Percentiles rank a stretch among this genome's conserved stretches.
Evolutionary conservation across 2,113 vertebrate genomes (phyloP).

Genomic region (Scomber scombrus): DNA sequence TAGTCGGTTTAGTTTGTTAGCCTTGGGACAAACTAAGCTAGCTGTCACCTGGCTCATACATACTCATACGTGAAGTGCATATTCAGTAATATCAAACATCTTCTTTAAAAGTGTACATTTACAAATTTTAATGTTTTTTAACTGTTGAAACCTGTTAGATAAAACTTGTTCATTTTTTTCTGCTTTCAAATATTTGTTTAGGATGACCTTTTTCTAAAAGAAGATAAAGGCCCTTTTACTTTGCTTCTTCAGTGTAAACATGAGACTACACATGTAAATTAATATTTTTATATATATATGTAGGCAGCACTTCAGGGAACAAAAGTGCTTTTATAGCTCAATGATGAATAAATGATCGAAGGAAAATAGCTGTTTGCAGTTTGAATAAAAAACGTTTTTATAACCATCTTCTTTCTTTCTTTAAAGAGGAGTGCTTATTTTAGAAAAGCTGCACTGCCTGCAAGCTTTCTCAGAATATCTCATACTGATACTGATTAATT

Average conservation of each 20-base stretch:
- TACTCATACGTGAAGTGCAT: neutral
- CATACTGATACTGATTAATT: slow-evolving; percentile 62
- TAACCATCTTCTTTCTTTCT: slow-evolving; percentile 12
- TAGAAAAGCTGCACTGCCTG: accelerated
- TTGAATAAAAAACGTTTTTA: slow-evolving; percentile 28
- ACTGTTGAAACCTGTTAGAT: no score
- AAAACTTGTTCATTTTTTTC: neutral
- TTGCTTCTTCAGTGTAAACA: neutral
- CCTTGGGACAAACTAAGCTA: neutral
- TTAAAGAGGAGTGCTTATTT: neutral
- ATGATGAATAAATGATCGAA: neutral
- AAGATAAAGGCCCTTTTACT: no score
- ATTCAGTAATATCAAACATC: no score
- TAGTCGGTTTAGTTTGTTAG: neutral
- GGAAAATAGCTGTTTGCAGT: neutral
- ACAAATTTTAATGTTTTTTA: neutral
- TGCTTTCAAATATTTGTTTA: neutral
- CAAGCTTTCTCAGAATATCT: slow-evolving; percentile 47
- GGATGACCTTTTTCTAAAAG: neutral
- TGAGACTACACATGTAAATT: neutral
- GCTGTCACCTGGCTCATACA: neutral
- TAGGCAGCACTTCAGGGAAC: neutral
- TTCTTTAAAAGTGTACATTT: neutral
- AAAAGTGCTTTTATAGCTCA: slow-evolving; percentile 6
- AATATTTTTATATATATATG: slow-evolving; percentile 4